Evolutionary conservation across 2,797 vertebrate genomes (phyloP), one percentile per base, ranked within the genome.

Genomic region (Pseudotriccus pelzelni): DNA sequence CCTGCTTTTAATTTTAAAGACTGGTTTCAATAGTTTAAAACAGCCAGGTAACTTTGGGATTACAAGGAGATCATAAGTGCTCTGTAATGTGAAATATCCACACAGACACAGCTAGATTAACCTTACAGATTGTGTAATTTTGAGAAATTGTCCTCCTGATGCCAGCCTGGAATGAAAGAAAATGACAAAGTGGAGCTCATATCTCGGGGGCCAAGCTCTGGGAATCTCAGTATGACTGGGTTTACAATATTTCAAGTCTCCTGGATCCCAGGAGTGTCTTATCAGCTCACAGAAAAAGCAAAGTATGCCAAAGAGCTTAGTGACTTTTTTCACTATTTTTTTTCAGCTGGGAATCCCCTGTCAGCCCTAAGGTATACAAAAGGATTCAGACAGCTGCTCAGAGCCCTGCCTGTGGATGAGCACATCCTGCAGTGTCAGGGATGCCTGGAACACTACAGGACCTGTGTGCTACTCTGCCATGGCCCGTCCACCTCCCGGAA

Each of bases 381-480:
- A 53, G 19, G 36, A 68, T 37, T 56, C 67, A 41, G 37, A 30
- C 8, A 68, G 4, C 28, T 68, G 58, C 53, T 68, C 20, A 15
- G 64, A 55, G 32, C 37, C 9, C 25, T 52, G 36, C 32, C 44
- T 2, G 1, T 9, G 43, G 28, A 16, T 14, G 7, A 73, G n/a
- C 36, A 22, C 7, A 9, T 3, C 30, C 52, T 9, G 1, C n/a
- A 46, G n/a, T 83, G 18, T 11, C 37, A 52, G 44, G 68, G 39
- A 32, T 15, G 55, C 27, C 60, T 46, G 15, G 6, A 25, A 12
- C 34, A 5, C 6, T 2, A 1, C 21, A 14, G 37, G 10, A 30
- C 28, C 8, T 0, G 1, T 4, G 41, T 34, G 28, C 36, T 37
- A 0, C 16, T 53, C 46, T 72, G 83, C 60, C n/a, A 4, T 1